Conservation (phyloP, 2,888 invertebrate species). For the Mesorhabditis belari region DNA sequence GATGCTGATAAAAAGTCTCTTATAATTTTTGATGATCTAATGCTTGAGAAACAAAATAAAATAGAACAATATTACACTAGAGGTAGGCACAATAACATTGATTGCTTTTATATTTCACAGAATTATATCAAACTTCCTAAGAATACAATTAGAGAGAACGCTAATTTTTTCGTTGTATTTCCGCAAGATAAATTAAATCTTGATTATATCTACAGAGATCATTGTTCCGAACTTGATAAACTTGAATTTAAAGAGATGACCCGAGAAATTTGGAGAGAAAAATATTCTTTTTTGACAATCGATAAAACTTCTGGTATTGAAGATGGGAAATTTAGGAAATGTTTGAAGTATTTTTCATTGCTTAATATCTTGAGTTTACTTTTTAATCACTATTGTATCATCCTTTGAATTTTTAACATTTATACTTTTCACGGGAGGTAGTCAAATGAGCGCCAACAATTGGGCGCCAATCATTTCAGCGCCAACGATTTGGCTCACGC, state of each 20-base stretch:
- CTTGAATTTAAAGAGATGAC: slow-evolving; percentile 16
- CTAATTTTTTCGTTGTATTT: slow-evolving; percentile 29
- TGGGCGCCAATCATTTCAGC: no score
- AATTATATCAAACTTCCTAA: slow-evolving; percentile 33
- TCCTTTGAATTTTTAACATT: slow-evolving; percentile 1
- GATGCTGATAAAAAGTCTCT: slow-evolving; percentile 25
- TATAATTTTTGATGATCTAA: slow-evolving; percentile 17
- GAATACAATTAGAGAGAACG: slow-evolving; percentile 32
- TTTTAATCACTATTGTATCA: not conserved
- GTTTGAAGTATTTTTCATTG: slow-evolving; percentile 13
- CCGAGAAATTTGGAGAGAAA: slow-evolving; percentile 10
- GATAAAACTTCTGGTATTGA: slow-evolving; percentile 14
- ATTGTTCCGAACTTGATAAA: slow-evolving; percentile 16
- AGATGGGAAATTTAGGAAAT: slow-evolving; percentile 16
- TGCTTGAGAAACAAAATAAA: slow-evolving; percentile 15
- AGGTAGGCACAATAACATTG: slow-evolving; percentile 20
- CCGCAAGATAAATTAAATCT: slow-evolving; percentile 26
- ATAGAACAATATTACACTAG: slow-evolving; percentile 20
- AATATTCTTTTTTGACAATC: slow-evolving; percentile 22
- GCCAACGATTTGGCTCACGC: no score
- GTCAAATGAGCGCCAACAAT: no score
- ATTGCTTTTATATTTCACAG: slow-evolving; percentile 30
- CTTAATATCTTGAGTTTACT: not conserved
- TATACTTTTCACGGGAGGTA: slow-evolving; percentile 7
- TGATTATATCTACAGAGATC: slow-evolving; percentile 24